phyloP scores from a whole-genome alignment of 1,140 invertebrate genomes.

The Drosophila miranda region DNA sequence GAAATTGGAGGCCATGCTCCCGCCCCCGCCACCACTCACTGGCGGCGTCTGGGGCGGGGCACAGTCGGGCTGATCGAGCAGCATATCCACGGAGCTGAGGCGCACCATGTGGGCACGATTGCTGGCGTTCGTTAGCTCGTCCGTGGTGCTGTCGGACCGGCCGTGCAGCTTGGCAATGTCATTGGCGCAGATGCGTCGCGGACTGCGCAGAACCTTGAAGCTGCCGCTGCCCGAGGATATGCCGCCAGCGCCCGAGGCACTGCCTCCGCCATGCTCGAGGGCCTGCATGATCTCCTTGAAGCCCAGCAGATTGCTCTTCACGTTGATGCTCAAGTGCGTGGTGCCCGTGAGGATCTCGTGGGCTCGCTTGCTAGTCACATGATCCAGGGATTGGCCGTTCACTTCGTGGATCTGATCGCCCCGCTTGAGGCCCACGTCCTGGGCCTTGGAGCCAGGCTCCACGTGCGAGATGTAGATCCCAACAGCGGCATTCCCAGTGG shows the following conservation, averaged over 20 bases:
- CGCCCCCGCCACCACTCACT: slow-evolving; percentile 40
- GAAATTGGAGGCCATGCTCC: slow-evolving; percentile 72
- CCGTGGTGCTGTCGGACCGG: slow-evolving; percentile 67
- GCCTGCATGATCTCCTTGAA: slow-evolving; percentile 93
- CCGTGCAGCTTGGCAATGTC: slow-evolving; percentile 81
- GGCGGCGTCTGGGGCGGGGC: slow-evolving; percentile 63
- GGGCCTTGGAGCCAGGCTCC: slow-evolving; percentile 95
- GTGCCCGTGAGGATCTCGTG: slow-evolving; percentile 96
- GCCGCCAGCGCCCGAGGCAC: slow-evolving; percentile 57
- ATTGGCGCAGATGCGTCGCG: slow-evolving; percentile 78
- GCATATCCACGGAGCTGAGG: slow-evolving; percentile 75
- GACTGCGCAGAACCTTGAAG: slow-evolving; percentile 65
- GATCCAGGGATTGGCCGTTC: slow-evolving; percentile 97
- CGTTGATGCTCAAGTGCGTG: slow-evolving; percentile 97
- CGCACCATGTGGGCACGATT: slow-evolving; percentile 72
- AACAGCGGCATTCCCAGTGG: slow-evolving; percentile 84
- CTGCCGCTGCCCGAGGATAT: slow-evolving; percentile 45
- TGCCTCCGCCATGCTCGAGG: slow-evolving; percentile 86
- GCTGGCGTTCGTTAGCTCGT: slow-evolving; percentile 42
- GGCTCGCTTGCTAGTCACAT: slow-evolving; percentile 94
- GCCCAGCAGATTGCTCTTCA: slow-evolving; percentile 96
- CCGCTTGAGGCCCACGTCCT: slow-evolving; percentile 97
- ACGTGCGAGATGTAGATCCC: slow-evolving; percentile 98
- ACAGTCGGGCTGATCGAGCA: slow-evolving; percentile 75
- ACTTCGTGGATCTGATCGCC: slow-evolving; percentile 99